Base-by-base conservation (phyloP, 2,888 invertebrate species). In the Tenthredo notha region DNA sequence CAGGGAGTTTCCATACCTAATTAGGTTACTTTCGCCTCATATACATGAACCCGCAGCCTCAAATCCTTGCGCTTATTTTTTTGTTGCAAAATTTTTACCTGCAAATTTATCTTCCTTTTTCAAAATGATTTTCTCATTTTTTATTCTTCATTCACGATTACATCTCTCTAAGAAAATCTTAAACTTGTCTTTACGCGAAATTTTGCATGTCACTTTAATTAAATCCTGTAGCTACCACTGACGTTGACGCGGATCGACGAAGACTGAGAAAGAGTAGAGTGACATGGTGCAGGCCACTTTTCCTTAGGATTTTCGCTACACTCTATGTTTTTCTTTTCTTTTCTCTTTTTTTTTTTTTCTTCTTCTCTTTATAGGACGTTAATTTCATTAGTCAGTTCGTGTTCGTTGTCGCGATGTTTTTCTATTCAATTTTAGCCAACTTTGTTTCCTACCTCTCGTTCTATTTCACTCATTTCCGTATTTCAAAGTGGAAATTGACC, bases 121-220 rank as follows among this genome's bases (percentile, higher is more conserved):
- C 67, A 2, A 33, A 12, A 10, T 67, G 25, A n/a, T 43, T 43
- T 21, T 43, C n/a, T 21, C 0, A 4, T 33, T 33, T 33, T 33
- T 12, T 12, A 18, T 15, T 1, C 18, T 33, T 12, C 25, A 21
- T 47, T 15, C 47, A 47, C 21, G 43, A 25, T 15, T 43, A 33
- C 10, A 21, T 21, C 40, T 74, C 3, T 54, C 0, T 54, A 54
- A 54, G 77, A 77, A 33, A 77, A 77, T 15, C 33, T 77, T 15
- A 33, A 54, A 50, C 85, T 88, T 85, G 87, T 87, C 89, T 88
- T 88, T 90, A 88, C 88, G 88, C 88, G 88, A 87, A 89, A 90
- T 89, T 88, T 90, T 89, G 87, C 87, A 89, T 87, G 88, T 89
- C 89, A 88, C 87, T 89, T 87, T 87, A 85, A 85, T 85, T 85